Evolutionary conservation across 2,797 vertebrate species (phyloP), one percentile per base, ranked within the genome.

Genomic region (Poeciliopsis paucimaculata): DNA sequence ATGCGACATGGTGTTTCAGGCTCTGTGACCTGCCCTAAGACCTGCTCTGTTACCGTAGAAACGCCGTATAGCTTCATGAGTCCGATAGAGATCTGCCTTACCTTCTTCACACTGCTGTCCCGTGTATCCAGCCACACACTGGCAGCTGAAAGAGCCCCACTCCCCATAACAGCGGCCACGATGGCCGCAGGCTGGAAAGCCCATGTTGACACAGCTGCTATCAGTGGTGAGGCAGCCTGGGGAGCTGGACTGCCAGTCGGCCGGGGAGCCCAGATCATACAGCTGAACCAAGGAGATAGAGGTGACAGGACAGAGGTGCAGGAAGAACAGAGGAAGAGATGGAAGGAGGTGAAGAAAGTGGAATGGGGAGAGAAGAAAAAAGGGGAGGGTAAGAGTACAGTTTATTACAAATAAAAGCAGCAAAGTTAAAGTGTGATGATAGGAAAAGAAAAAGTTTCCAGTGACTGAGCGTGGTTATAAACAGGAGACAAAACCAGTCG

Each of bases 141-240:
- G 96, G 91, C 97, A 98, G 64, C 95, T 95, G 84, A 97, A 97
- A 0, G 96, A 97, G 79, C 95, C 95, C 96, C 96, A 96, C 80
- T 97, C 97, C 43, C 96, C 96, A 4, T 95, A 95, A 87, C 97
- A 98, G 81, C 93, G 95, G 20, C 96, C 96, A 0, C 93, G 95
- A 82, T 84, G 79, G 39, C 97, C 97, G 31, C 97, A 98, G 66
- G 96, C 96, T 1, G 96, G 96, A 6, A 94, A 95, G 18, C 95
- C 96, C 94, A 94, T 92, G 93, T 95, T 96, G 88, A 97, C 95
- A 91, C 97, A 98, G 94, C 95, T 96, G 87, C 95, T 94, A 73
- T 97, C 97, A 0, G 95, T 97, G 87, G 96, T 94, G 26, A 89
- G 78, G 82, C 97, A 98, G 80, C 97, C 97, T 0, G 96, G 96